Conservation (phyloP, 2,113 vertebrate genomes). For the Nipponia nippon region DNA sequence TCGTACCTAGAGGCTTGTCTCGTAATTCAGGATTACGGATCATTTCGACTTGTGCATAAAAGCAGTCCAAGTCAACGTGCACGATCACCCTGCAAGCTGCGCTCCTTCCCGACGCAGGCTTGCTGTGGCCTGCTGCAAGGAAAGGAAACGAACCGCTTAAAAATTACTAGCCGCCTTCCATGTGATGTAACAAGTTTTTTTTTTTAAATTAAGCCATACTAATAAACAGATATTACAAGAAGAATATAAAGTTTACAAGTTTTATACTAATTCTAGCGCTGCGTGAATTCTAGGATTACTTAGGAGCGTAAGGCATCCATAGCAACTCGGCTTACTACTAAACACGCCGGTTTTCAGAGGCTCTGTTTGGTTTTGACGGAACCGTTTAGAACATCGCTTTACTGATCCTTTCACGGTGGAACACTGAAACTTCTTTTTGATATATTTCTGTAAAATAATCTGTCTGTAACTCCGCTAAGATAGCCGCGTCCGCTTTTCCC, state of each 20-base stretch:
- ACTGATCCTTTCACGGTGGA: not conserved
- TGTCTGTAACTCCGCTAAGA: fast-evolving
- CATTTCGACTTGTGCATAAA: slow-evolving; percentile 94
- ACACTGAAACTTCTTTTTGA: not conserved
- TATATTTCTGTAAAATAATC: not conserved
- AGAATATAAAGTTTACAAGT: not conserved
- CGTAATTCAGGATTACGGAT: slow-evolving; percentile 83
- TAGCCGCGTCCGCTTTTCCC: not conserved
- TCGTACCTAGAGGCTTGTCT: slow-evolving; percentile 84
- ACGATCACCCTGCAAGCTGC: slow-evolving; percentile 70
- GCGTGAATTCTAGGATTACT: not conserved
- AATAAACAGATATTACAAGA: not conserved
- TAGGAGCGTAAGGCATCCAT: fast-evolving
- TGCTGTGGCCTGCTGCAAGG: not conserved
- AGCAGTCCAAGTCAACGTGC: slow-evolving; percentile 91
- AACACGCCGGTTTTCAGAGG: too few relatives aligned
- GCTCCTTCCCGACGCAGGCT: not conserved
- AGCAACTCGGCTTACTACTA: not conserved
- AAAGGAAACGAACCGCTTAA: not conserved
- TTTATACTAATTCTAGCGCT: not conserved
- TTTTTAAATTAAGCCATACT: not conserved
- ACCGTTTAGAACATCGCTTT: fast-evolving
- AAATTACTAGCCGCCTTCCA: not conserved
- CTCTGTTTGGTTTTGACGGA: not conserved
- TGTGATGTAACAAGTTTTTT: not conserved